Evolutionary conservation across 1,140 invertebrate genomes (phyloP).

Genomic region (Sycophila sp.): DNA sequence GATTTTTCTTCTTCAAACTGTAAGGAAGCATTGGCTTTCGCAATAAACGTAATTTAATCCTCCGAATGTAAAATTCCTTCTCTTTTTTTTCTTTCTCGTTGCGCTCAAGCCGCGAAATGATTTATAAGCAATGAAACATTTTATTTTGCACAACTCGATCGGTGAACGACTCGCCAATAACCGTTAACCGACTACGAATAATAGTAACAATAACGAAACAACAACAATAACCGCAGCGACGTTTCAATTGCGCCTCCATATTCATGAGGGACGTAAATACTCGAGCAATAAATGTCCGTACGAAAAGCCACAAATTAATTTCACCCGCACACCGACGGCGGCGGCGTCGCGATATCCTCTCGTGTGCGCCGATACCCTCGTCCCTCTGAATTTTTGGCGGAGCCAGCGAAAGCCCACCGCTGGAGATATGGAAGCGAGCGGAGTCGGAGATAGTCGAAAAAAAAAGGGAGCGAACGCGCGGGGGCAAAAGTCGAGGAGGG

Average conservation of each 20-base stretch:
- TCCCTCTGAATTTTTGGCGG: constrained; percentile 8
- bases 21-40: too few relatives aligned
- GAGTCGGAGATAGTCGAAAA: background rate
- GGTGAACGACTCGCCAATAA: constrained; percentile 8
- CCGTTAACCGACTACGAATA: constrained; percentile 30
- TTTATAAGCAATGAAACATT: constrained; percentile 1
- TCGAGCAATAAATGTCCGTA: constrained; percentile 33
- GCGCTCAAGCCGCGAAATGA: background rate
- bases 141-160: background rate
- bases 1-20: background rate
- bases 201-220: constrained; percentile 35
- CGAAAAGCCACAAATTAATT: constrained; percentile 39
- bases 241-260: constrained; percentile 31
- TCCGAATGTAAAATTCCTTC: too few relatives aligned
- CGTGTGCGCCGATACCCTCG: constrained; percentile 17
- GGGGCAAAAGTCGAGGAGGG: background rate
- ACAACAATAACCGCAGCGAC: constrained; percentile 25
- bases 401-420: background rate
- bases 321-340: constrained; percentile 2
- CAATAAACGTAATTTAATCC: too few relatives aligned
- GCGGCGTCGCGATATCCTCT: background rate
- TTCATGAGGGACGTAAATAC: constrained; percentile 36
- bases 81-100: too few relatives aligned
- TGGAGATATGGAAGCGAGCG: background rate
- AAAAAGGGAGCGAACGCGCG: background rate